phyloP scores from a whole-genome alignment of 2,888 invertebrate species.

The Stenolophus ochropezus region DNA sequence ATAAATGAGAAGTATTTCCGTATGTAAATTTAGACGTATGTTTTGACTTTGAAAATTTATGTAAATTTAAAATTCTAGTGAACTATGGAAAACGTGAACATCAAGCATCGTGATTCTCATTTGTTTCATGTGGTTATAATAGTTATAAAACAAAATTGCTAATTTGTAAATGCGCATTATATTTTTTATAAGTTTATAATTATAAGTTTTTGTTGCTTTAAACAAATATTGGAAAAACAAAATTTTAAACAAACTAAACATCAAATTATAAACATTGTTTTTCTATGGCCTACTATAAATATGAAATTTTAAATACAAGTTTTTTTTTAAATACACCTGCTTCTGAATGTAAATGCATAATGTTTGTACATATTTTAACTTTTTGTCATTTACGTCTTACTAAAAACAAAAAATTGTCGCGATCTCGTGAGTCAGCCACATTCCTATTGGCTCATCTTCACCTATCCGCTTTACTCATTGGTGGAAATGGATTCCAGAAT shows the following conservation, averaged over 20 bases:
- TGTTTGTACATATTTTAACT: not conserved
- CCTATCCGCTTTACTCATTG: constrained; percentile 20
- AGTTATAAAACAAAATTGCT: not conserved
- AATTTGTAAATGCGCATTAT: not conserved
- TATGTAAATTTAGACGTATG: not conserved
- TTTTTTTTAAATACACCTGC: not conserved
- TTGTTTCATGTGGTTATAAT: not conserved
- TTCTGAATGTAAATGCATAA: not conserved
- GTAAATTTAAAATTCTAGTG: not conserved
- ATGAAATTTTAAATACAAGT: too few relatives aligned
- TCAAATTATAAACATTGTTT: too few relatives aligned
- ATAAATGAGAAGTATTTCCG: not conserved
- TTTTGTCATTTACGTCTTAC: constrained; percentile 8
- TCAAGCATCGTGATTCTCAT: not conserved
- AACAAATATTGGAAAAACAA: not conserved
- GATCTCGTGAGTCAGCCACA: constrained; percentile 3
- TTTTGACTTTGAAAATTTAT: not conserved
- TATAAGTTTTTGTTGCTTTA: not conserved
- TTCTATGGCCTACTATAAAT: too few relatives aligned
- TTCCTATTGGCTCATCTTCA: constrained; percentile 42
- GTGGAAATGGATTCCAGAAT: constrained; percentile 3
- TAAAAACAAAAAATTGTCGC: constrained; percentile 33
- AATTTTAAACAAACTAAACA: too few relatives aligned
- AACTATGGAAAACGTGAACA: not conserved
- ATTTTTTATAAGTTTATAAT: not conserved